Evolutionary conservation across 2,888 invertebrate species (phyloP), one percentile per base, ranked within the genome.

Genomic region (Pardosa pseudoannulata): DNA sequence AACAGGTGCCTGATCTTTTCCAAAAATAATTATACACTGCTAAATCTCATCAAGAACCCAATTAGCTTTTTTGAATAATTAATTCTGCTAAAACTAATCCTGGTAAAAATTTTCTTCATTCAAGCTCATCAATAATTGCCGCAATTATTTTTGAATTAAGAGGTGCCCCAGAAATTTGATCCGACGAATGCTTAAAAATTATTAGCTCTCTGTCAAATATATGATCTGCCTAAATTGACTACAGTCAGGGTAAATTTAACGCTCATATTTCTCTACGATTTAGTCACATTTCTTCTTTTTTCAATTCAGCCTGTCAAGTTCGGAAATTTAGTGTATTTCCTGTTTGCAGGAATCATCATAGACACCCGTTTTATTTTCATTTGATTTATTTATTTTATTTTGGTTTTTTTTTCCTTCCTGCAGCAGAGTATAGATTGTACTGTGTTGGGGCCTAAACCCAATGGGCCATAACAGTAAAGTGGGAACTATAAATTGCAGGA

Each of bases 401-500:
- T 29, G 19, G 13, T 19, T 19, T 67, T 32, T 65, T 65, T 65
- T 65, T 65, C 28, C 29, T 13, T 65, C 31, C n/a, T n/a, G n/a
- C n/a, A n/a, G 19, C 62, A 32, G 72, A 41, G 68, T 72, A 73
- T 67, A 78, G 83, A 83, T 83, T 78, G 83, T 67, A 83, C 67
- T 56, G 36, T 29, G 73, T 70, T 56, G 50, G 50, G 72, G 16
- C 50, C 74, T 79, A 85, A 85, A 79, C 79, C 87, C 74, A 80
- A 76, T 76, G 75, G 87, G 80, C 87, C 80, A 87, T 87, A 87
- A 87, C 87, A 70, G 80, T 87, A 87, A 80, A 87, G 80, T 80
- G 80, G 80, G 67, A 73, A 80, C 87, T 71, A 80, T 87, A 80
- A 87, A 87, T 87, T 87, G 39, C 76, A 36, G 67, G 87, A 76